A percentile compares a stretch with the other conserved stretches of the same genome.
phyloP scores from a whole-genome alignment of 2,888 invertebrate genomes.

The Idaea biselata region DNA sequence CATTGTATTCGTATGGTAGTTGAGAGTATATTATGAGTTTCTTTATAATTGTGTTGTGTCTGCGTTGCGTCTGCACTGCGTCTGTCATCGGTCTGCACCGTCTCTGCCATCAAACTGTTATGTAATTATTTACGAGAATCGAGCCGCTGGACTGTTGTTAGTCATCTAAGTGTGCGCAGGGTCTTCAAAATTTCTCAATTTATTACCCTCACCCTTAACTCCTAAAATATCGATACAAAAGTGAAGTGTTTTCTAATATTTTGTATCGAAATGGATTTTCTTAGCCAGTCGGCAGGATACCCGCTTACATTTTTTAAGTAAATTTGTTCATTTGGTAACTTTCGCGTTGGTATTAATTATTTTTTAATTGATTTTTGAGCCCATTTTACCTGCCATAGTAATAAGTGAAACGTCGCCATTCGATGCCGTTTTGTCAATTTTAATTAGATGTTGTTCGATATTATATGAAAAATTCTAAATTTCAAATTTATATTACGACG shows the following conservation, averaged over 20 bases:
- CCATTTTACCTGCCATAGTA: constrained; percentile 77
- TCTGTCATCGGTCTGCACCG: too few species aligned
- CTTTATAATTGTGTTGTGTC: too few species aligned
- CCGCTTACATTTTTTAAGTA: constrained; percentile 45
- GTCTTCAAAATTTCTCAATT: background rate
- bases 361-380: constrained; percentile 70
- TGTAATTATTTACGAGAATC: too few species aligned
- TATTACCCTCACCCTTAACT: background rate
- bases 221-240: background rate
- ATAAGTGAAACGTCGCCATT: constrained; percentile 68
- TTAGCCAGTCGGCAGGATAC: background rate
- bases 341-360: constrained; percentile 57
- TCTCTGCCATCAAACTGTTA: too few species aligned
- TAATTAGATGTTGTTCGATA: constrained; percentile 26
- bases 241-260: background rate
- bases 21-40: too few species aligned
- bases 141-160: background rate
- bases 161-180: background rate
- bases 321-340: constrained; percentile 54
- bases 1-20: too few species aligned
- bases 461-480: constrained; percentile 55
- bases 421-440: constrained; percentile 34
- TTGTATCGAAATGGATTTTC: background rate
- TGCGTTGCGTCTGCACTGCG: too few species aligned
- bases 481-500: constrained; percentile 54